Evolutionary conservation across 2,888 invertebrate genomes (phyloP).

Genomic region (Argyra leucocephala): DNA sequence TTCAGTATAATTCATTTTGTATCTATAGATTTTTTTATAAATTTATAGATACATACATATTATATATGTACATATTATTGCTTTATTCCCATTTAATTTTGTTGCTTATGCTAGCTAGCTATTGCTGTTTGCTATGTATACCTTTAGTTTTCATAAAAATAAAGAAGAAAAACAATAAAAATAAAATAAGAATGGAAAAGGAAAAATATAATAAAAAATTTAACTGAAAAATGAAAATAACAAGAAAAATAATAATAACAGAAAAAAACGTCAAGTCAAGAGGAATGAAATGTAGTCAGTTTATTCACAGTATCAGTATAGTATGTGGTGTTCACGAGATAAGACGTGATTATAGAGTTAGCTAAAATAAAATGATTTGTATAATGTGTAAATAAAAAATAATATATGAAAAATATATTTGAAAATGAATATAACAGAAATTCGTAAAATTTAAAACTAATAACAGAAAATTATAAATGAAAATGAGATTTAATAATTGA

Average conservation of each 20-base stretch:
- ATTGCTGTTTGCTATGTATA: too few relatives aligned
- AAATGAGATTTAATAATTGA: neutral
- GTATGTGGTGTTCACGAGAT: slow-evolving; percentile 31
- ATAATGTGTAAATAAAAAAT: slow-evolving; percentile 8
- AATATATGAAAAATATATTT: too few relatives aligned
- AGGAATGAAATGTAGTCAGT: neutral
- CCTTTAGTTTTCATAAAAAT: too few relatives aligned
- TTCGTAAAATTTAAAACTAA: neutral
- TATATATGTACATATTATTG: too few relatives aligned
- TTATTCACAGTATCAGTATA: slow-evolving; percentile 27
- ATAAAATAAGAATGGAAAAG: neutral
- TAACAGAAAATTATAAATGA: neutral
- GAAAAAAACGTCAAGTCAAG: neutral
- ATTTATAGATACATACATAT: too few relatives aligned
- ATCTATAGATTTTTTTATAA: too few relatives aligned
- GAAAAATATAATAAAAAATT: neutral
- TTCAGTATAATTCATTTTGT: too few relatives aligned
- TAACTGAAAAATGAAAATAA: neutral
- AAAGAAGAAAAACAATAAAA: too few relatives aligned
- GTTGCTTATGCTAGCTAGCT: too few relatives aligned
- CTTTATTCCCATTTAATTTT: too few relatives aligned
- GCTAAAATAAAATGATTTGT: neutral
- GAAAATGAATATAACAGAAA: neutral
- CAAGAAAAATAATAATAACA: neutral
- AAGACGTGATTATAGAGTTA: slow-evolving; percentile 20